Evolutionary conservation across 2,113 vertebrate species (phyloP).

Genomic region (Boleophthalmus pectinirostris): DNA sequence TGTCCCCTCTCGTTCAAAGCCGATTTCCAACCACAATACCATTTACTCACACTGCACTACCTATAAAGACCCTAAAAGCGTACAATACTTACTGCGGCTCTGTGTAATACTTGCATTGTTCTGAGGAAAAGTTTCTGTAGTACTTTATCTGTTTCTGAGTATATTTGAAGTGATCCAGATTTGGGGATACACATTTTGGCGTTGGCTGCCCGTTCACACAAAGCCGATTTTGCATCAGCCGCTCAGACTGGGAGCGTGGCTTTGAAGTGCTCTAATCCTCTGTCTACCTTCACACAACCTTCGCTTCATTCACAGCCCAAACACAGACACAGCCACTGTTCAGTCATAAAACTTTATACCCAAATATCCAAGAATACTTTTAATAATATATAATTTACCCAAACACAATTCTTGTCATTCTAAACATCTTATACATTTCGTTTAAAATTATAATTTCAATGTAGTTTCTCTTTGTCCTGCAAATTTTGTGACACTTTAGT

Average conservation of each 20-base stretch:
- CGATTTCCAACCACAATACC: background rate
- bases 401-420: background rate
- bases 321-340: constrained; percentile 33
- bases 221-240: constrained; percentile 75
- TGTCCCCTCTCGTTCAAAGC: background rate
- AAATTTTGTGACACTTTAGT: too few species aligned
- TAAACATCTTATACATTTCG: background rate
- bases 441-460: background rate
- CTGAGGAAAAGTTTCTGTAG: background rate
- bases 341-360: constrained; percentile 22
- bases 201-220: constrained; percentile 65
- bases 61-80: background rate
- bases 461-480: too few species aligned
- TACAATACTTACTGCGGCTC: background rate
- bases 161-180: constrained; percentile 34
- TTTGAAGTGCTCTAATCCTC: constrained; percentile 79
- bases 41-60: background rate
- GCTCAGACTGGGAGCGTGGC: constrained; percentile 67
- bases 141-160: background rate
- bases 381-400: too few species aligned
- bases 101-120: background rate
- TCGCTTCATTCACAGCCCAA: constrained; percentile 50
- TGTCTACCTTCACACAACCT: constrained; percentile 76
- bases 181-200: constrained; percentile 30
- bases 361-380: too few species aligned